Evolutionary conservation across 2,888 invertebrate species (phyloP).

Genomic region (Archips xylosteana): DNA sequence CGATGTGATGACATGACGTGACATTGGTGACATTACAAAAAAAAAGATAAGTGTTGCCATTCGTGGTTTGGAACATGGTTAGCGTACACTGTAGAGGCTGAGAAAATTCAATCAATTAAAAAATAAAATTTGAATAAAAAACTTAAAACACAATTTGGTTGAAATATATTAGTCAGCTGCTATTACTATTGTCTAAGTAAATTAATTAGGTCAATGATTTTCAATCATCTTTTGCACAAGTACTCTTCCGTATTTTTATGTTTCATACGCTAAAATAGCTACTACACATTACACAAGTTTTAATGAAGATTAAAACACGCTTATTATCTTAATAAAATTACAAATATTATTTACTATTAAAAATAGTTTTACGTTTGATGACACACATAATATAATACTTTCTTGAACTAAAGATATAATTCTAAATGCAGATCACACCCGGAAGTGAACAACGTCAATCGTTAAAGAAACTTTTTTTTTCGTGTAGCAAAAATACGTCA

Average conservation of each 20-base stretch:
- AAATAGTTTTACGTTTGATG: background rate
- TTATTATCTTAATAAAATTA: background rate
- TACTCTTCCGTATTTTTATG: constrained; percentile 10
- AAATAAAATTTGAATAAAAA: background rate
- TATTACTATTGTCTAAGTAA: background rate
- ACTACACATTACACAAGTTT: background rate
- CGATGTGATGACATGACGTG: constrained; percentile 40
- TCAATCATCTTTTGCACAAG: background rate
- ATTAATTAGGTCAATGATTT: constrained; percentile 26
- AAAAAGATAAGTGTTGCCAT: constrained; percentile 30
- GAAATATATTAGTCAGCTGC: background rate
- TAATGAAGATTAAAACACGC: constrained; percentile 9
- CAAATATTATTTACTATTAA: background rate
- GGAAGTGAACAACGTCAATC: constrained; percentile 52
- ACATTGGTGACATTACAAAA: constrained; percentile 42
- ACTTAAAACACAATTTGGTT: background rate
- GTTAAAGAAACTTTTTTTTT: constrained; percentile 52
- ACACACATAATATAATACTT: background rate
- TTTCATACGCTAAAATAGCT: background rate
- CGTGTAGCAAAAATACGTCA: constrained; percentile 62
- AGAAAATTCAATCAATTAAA: background rate
- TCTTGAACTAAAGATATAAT: constrained; percentile 11
- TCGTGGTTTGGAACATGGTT: background rate
- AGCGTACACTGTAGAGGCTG: constrained; percentile 3
- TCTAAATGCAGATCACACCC: constrained; percentile 43